Percentiles rank a stretch among this genome's conserved stretches.
phyloP scores from a whole-genome alignment of 2,888 invertebrate species.

The Mayetiola destructor region DNA sequence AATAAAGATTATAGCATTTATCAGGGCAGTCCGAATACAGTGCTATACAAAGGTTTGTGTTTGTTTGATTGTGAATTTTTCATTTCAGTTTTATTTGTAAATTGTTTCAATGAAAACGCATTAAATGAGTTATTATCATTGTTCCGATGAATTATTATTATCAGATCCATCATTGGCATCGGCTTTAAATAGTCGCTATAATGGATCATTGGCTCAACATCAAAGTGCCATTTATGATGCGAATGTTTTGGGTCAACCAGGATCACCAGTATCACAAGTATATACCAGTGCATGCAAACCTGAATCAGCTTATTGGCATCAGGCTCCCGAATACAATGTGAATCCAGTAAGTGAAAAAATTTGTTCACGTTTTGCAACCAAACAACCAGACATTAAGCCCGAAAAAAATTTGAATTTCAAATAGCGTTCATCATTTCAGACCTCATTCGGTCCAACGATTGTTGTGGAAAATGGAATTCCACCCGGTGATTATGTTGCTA shows the following conservation, averaged over 20 bases:
- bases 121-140: no score
- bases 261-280: conserved; percentile 20
- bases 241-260: conserved; percentile 22
- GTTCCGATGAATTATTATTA: neutral
- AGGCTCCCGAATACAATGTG: conserved; percentile 14
- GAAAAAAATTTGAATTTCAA: no score
- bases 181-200: conserved; percentile 26
- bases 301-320: conserved; percentile 17
- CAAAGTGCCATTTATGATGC: conserved; percentile 25
- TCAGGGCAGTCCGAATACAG: conserved; percentile 18
- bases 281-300: conserved; percentile 16
- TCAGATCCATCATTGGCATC: conserved; percentile 30
- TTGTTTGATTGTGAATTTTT: neutral
- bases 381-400: no score
- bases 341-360: neutral
- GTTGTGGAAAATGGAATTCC: conserved; percentile 16
- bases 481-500: conserved; percentile 16
- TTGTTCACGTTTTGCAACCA: no score
- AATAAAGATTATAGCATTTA: conserved; percentile 15
- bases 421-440: conserved; percentile 12
- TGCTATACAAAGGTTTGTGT: conserved; percentile 18
- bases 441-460: conserved; percentile 16
- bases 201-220: conserved; percentile 18
- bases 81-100: neutral
- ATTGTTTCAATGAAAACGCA: neutral